Evolutionary conservation across 2,888 invertebrate species (phyloP), one percentile per base, ranked within the genome.

Genomic region (Molanna angustata): DNA sequence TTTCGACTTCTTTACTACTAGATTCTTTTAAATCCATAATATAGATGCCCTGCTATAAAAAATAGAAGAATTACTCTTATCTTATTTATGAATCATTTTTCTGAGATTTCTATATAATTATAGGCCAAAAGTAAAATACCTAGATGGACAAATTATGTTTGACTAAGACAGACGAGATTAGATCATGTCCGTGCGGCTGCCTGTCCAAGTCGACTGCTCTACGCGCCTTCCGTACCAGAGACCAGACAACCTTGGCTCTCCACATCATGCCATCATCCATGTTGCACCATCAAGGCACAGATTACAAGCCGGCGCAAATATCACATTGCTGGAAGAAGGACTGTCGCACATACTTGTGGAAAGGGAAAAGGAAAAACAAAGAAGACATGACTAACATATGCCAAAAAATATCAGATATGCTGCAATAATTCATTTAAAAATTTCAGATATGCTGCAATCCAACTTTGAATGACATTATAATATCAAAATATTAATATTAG

Each of bases 311-410:
- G 1, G 74, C 69, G 44, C 79, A 85, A 63, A 82, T 85, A 52
- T 83, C 85, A 1, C 76, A 75, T 63, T 75, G 78, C 55, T 85
- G 84, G 84, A 85, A 85, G 64, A 85, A 85, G 65, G 85, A 85
- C 62, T 84, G 84, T 58, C 72, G 85, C 62, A 85, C 77, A 73
- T 86, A 85, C 74, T 68, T 86, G 48, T 86, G 76, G 76, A 76
- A 76, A 64, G 74, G 74, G 21, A 67, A 69, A 59, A 66, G 19
- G 18, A 41, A 20, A 41, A 20, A 6, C 21, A 6, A 17, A 20
- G 41, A 41, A 3, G 21, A 41, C 7, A 17, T 37, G 27, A 11
- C 6, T 7, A 27, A 6, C 11, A 27, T 7, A 27, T 11, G 6
- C 11, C 11, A 7, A 27, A 27, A 27, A 6, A 27, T 7, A 27